Percentiles rank a stretch among this genome's conserved stretches.
phyloP scores from a whole-genome alignment of 2,797 vertebrate genomes.

The Fratercula arctica region DNA sequence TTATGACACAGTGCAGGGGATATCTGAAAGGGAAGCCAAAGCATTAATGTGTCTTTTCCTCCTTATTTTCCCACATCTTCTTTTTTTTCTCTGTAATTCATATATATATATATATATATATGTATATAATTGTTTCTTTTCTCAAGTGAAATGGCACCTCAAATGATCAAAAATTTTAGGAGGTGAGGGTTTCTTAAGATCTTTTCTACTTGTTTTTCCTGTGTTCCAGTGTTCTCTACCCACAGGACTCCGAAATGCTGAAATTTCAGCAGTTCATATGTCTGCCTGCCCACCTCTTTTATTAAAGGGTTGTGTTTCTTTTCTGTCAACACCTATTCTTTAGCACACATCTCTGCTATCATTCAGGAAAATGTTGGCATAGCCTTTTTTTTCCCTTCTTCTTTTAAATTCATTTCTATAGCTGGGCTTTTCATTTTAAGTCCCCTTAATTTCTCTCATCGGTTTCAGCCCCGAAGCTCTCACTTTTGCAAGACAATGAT shows the following conservation, averaged over 20 bases:
- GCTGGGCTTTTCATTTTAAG: slow-evolving; percentile 25
- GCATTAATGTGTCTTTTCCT: slow-evolving; percentile 37
- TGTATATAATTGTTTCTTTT: background rate
- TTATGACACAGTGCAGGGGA: slow-evolving; percentile 62
- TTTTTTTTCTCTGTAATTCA: slow-evolving; percentile 16
- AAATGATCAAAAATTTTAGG: slow-evolving; percentile 13
- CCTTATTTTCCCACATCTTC: background rate
- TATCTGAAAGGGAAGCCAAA: slow-evolving; percentile 51
- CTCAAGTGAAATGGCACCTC: background rate
- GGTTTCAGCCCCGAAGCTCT: slow-evolving; percentile 27
- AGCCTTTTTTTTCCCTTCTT: background rate
- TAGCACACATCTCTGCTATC: slow-evolving; percentile 62
- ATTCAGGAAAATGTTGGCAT: slow-evolving; percentile 63
- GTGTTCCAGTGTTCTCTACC: background rate
- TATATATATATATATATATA: background rate
- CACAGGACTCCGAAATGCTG: background rate
- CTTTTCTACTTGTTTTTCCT: slow-evolving; percentile 26
- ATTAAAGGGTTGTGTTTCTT: slow-evolving; percentile 64
- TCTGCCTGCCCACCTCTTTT: slow-evolving; percentile 61
- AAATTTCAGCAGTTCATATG: slow-evolving; percentile 55
- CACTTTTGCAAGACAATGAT: slow-evolving; percentile 42
- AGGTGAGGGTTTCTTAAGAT: slow-evolving; percentile 11
- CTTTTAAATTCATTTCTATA: slow-evolving; percentile 33
- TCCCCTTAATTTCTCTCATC: slow-evolving; percentile 52
- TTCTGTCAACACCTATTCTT: slow-evolving; percentile 70